These are phyloP conservation scores for Caenorhabditis remanei DNA, from an alignment of 1,140 invertebrate species.

Conservation along the genomic window DNA sequence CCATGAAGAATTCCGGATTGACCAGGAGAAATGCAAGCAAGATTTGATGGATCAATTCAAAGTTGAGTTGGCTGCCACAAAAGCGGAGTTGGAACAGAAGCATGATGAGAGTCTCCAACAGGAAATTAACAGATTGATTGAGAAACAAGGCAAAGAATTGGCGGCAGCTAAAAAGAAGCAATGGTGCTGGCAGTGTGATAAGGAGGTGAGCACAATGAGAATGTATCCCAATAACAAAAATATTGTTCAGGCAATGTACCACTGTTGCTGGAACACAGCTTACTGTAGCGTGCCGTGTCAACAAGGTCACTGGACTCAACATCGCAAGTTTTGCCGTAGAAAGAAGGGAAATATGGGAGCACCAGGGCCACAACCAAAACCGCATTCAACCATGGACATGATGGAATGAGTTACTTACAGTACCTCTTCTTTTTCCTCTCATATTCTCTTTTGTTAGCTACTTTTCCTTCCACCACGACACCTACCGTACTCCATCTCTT, in stretches of 20 bases:
- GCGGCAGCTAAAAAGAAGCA: conserved; percentile 87
- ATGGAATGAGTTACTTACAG: too few relatives aligned
- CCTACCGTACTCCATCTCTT: too few relatives aligned
- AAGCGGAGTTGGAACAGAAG: conserved; percentile 67
- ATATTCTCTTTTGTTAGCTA: too few relatives aligned
- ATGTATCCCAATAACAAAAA: neutral
- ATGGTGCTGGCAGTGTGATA: conserved; percentile 80
- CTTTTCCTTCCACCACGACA: too few relatives aligned
- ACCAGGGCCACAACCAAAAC: neutral
- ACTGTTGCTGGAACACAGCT: conserved; percentile 91
- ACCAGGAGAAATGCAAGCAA: conserved; percentile 72
- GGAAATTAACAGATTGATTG: conserved; percentile 82
- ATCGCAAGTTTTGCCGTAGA: conserved; percentile 69
- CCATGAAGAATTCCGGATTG: conserved; percentile 74
- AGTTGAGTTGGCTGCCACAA: conserved; percentile 74
- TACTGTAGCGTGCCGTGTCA: conserved; percentile 84
- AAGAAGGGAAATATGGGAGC: conserved; percentile 57
- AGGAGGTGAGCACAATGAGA: conserved; percentile 25
- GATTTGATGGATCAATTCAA: conserved; percentile 77
- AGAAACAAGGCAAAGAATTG: conserved; percentile 84
- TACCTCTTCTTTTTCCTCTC: too few relatives aligned
- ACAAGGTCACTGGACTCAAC: conserved; percentile 69
- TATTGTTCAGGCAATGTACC: conserved; percentile 85
- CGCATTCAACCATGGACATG: too few relatives aligned
- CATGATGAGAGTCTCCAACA: conserved; percentile 83